phyloP scores from a whole-genome alignment of 2,888 invertebrate species.

The Myathropa florea region DNA sequence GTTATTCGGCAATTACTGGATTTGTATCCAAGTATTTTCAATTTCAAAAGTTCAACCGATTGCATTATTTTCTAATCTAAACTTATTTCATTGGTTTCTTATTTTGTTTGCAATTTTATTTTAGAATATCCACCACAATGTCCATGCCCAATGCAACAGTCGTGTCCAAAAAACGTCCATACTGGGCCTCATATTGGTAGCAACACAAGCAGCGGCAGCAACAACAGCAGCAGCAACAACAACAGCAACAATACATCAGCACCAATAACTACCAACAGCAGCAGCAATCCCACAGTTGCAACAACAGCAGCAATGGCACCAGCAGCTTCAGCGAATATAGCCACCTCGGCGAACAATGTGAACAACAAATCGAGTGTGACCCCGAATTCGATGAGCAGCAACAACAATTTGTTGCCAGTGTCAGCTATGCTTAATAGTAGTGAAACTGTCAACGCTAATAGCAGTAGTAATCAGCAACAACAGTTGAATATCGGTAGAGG shows the following conservation, averaged over 20 bases:
- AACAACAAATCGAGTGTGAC: conserved; percentile 58
- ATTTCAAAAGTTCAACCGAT: neutral
- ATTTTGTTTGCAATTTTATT: conserved; percentile 80
- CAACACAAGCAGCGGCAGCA: conserved; percentile 86
- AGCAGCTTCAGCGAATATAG: conserved; percentile 60
- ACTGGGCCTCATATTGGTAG: conserved; percentile 99
- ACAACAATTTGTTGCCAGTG: conserved; percentile 71
- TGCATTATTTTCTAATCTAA: neutral
- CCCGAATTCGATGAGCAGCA: conserved; percentile 59
- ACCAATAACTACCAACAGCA: conserved; percentile 72
- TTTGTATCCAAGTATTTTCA: no score
- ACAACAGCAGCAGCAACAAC: conserved; percentile 73
- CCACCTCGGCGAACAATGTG: conserved; percentile 41
- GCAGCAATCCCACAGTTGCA: conserved; percentile 57
- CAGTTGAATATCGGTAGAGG: conserved; percentile 79
- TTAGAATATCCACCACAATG: conserved; percentile 84
- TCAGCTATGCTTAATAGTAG: conserved; percentile 62
- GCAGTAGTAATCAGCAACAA: conserved; percentile 74
- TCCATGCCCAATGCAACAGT: conserved; percentile 95
- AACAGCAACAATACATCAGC: conserved; percentile 71
- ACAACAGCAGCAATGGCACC: conserved; percentile 60
- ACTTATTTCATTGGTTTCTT: conserved; percentile 40
- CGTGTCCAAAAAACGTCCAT: conserved; percentile 99
- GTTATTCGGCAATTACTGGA: no score
- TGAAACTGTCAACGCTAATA: conserved; percentile 69